These are phyloP conservation scores for Catagonus wagneri DNA, from an alignment of 2,113 vertebrate genomes.

Conservation along the genomic window DNA sequence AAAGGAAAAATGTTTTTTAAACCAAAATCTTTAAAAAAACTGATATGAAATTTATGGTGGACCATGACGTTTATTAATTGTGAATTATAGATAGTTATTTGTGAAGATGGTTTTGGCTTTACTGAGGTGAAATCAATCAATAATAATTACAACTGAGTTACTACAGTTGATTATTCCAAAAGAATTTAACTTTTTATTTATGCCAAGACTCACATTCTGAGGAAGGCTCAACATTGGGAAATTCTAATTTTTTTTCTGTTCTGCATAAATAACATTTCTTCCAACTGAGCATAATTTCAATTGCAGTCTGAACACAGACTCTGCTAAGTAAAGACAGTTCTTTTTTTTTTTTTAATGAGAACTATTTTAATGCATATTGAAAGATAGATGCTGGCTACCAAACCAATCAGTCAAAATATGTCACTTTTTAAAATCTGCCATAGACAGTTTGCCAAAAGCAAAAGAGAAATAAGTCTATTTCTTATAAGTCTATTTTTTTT, in stretches of 20 bases:
- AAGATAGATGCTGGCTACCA: not conserved
- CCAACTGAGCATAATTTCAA: slow-evolving; percentile 34
- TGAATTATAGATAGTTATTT: slow-evolving; percentile 3
- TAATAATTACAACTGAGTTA: slow-evolving; percentile 43
- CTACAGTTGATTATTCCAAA: not conserved
- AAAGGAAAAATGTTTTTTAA: not conserved
- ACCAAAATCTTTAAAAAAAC: not conserved
- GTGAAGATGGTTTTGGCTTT: slow-evolving; percentile 32
- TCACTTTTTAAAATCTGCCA: not conserved
- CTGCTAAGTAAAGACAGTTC: not conserved
- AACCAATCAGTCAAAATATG: not conserved
- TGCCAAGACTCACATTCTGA: slow-evolving; percentile 32
- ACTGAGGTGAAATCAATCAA: slow-evolving; percentile 7
- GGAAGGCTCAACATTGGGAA: slow-evolving; percentile 51
- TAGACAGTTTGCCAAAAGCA: not conserved
- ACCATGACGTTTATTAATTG: not conserved
- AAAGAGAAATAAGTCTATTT: not conserved
- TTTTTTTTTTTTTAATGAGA: not conserved
- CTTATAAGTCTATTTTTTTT: not conserved
- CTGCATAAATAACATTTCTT: slow-evolving; percentile 60
- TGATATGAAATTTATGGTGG: not conserved
- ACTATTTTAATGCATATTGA: not conserved
- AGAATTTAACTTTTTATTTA: slow-evolving; percentile 54
- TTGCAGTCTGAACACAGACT: not conserved
- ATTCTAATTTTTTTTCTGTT: slow-evolving; percentile 56